These are phyloP conservation scores for Ailuropoda melanoleuca DNA, from an alignment of 2,113 vertebrate genomes.

Conservation along the genomic window DNA sequence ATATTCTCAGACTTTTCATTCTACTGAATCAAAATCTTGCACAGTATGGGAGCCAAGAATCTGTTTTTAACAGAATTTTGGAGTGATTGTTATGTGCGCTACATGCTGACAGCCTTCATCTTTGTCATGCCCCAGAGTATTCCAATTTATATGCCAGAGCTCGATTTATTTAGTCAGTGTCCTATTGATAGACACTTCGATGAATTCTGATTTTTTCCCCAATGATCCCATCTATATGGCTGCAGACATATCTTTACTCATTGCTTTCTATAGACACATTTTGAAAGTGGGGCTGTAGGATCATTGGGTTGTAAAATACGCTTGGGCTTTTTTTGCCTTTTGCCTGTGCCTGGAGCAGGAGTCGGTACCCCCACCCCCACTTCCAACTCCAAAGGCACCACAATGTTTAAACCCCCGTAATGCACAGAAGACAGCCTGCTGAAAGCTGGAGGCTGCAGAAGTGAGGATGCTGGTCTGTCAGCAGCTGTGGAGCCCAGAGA, in stretches of 20 bases:
- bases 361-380: no score
- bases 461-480: neutral
- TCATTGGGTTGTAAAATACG: neutral
- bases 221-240: neutral
- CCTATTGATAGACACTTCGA: neutral
- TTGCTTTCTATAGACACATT: neutral
- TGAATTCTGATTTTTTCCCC: neutral
- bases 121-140: neutral
- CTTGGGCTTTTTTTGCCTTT: neutral
- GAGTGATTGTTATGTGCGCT: no score
- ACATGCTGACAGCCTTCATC: neutral
- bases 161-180: neutral
- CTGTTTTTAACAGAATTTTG: neutral
- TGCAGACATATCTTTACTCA: neutral
- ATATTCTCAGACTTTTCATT: neutral
- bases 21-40: neutral
- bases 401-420: neutral
- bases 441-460: neutral
- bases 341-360: neutral
- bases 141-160: neutral
- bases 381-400: neutral
- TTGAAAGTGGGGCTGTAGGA: neutral
- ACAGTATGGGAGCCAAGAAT: neutral
- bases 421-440: neutral
- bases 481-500: neutral